A percentile compares a stretch with the other conserved stretches of the same genome.
Conservation (phyloP, 64 coral and sea anemone genomes). For the Dendrophyllia cribrosa region DNA sequence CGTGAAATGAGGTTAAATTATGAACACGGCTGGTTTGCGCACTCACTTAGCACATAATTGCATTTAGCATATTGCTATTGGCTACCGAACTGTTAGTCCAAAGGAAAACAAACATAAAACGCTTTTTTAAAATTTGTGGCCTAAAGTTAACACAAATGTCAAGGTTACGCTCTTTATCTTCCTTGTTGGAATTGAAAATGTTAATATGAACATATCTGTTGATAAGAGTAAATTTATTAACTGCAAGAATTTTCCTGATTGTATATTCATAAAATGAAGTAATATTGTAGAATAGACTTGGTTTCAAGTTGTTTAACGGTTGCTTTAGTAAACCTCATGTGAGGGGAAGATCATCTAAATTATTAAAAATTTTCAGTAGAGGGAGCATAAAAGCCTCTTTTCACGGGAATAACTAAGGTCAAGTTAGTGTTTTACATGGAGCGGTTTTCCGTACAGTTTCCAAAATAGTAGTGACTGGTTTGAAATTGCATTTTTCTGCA, state of each 20-base stretch:
- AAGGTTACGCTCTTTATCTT: background rate
- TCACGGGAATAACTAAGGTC: too few species aligned
- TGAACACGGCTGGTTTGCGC: background rate
- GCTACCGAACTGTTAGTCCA: background rate
- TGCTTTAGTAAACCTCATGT: background rate
- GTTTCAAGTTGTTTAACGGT: background rate
- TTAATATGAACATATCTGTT: background rate
- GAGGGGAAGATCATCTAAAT: background rate
- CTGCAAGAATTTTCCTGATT: background rate
- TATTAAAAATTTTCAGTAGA: too few species aligned
- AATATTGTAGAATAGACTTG: background rate
- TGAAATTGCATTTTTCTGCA: too few species aligned
- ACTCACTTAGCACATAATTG: background rate
- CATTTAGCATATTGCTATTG: background rate
- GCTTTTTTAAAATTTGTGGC: background rate
- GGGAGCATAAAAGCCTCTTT: too few species aligned
- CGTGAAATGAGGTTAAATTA: background rate
- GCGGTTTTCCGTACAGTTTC: too few species aligned
- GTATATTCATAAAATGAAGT: background rate
- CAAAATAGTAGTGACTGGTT: too few species aligned
- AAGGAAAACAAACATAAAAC: background rate
- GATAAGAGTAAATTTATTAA: background rate
- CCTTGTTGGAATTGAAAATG: constrained; percentile 3
- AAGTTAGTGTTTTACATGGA: too few species aligned
- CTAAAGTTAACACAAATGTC: too few species aligned